Percentiles rank a stretch among this genome's conserved stretches.
Evolutionary conservation across 2,113 vertebrate genomes (phyloP).

Genomic region (Grus americana): DNA sequence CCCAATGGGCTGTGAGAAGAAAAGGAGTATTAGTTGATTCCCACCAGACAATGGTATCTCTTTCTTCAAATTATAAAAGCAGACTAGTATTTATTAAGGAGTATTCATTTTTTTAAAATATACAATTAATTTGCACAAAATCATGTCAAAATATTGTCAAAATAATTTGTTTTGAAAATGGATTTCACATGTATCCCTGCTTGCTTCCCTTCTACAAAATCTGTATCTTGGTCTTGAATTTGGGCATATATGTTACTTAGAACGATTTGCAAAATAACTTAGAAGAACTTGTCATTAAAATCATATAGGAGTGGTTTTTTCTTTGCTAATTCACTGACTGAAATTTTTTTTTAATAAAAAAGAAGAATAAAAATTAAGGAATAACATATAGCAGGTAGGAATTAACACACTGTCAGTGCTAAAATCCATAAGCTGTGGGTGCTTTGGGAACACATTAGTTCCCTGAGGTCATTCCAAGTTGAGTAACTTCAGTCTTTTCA

Average conservation of each 20-base stretch:
- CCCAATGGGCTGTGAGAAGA: neutral
- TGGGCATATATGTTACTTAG: neutral
- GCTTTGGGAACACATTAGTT: neutral
- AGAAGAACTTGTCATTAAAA: neutral
- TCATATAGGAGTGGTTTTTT: neutral
- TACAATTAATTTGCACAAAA: neutral
- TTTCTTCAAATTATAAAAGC: neutral
- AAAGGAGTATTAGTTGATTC: neutral
- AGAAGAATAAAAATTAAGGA: neutral
- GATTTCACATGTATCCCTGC: neutral
- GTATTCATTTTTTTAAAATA: neutral
- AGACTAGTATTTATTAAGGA: neutral
- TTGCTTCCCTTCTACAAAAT: neutral
- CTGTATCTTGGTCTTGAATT: neutral
- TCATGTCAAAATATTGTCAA: neutral
- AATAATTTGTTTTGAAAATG: neutral
- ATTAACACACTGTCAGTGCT: neutral
- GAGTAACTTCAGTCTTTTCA: neutral
- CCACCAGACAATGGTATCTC: neutral
- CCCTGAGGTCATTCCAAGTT: neutral
- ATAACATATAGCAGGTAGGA: neutral
- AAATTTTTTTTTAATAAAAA: neutral
- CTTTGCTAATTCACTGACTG: neutral
- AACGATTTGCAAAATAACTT: neutral
- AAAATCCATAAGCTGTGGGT: neutral